Conservation (phyloP, 2,113 vertebrate genomes). For the Atrichornis clamosus region DNA sequence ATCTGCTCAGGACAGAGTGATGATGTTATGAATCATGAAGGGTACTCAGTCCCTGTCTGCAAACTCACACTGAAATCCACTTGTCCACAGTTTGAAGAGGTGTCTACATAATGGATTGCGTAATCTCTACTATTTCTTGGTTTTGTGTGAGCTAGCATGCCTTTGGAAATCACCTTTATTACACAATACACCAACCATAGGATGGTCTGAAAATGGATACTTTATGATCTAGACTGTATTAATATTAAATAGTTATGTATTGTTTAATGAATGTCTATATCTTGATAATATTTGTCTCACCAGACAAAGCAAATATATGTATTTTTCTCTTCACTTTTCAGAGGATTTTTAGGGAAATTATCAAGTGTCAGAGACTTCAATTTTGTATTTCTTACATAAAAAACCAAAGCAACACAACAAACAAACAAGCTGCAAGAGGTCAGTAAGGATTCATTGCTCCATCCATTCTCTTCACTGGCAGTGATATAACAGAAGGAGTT, state of each 20-base stretch:
- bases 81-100: not conserved
- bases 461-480: not conserved
- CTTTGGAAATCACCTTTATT: not conserved
- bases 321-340: not conserved
- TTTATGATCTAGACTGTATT: not conserved
- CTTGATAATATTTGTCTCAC: not conserved
- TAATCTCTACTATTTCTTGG: not conserved
- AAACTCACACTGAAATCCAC: not conserved
- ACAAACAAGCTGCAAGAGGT: not conserved
- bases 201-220: not conserved
- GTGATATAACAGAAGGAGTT: not conserved
- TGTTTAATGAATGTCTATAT: not conserved
- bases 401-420: not conserved
- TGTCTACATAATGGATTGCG: not conserved
- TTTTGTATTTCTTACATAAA: not conserved
- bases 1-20: not conserved
- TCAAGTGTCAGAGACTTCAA: not conserved
- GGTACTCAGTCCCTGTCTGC: not conserved
- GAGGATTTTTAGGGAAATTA: not conserved
- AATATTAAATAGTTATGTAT: not conserved
- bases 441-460: not conserved
- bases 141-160: not conserved
- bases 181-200: not conserved
- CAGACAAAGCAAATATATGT: not conserved
- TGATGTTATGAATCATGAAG: not conserved